Evolutionary conservation across 2,888 invertebrate species (phyloP).

Genomic region (Acanthoscelides obtectus): DNA sequence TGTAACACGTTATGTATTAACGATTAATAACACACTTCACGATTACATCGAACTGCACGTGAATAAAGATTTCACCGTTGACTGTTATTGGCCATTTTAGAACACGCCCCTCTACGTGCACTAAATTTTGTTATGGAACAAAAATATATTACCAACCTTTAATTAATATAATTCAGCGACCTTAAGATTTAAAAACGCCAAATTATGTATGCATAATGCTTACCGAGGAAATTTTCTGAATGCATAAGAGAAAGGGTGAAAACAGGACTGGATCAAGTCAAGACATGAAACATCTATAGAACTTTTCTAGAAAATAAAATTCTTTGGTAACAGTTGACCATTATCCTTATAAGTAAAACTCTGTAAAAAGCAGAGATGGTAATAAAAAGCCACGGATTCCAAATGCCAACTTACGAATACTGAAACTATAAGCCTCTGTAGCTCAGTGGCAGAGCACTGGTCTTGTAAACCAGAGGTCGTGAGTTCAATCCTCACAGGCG

Average conservation of each 20-base stretch:
- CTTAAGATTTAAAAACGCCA: not conserved
- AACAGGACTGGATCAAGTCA: not conserved
- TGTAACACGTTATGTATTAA: not conserved
- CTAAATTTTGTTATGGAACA: not conserved
- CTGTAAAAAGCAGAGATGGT: too few relatives aligned
- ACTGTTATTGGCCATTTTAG: not conserved
- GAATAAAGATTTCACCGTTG: not conserved
- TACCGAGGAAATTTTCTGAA: not conserved
- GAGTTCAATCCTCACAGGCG: slow-evolving; percentile 61
- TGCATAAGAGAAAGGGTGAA: not conserved
- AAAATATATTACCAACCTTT: not conserved
- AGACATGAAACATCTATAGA: too few relatives aligned
- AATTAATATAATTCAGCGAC: not conserved
- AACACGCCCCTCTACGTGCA: not conserved
- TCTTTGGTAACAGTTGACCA: too few relatives aligned
- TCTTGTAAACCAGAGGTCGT: slow-evolving; percentile 62
- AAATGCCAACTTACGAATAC: not conserved
- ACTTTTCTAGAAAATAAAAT: too few relatives aligned
- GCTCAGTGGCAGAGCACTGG: slow-evolving; percentile 61
- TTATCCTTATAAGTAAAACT: too few relatives aligned
- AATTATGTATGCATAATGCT: not conserved
- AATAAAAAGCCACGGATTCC: too few relatives aligned
- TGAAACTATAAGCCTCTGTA: slow-evolving; percentile 46
- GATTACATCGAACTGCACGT: not conserved
- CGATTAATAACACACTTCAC: not conserved